Evolutionary conservation across 2,888 invertebrate species (phyloP).

Genomic region (Acleris cristana): DNA sequence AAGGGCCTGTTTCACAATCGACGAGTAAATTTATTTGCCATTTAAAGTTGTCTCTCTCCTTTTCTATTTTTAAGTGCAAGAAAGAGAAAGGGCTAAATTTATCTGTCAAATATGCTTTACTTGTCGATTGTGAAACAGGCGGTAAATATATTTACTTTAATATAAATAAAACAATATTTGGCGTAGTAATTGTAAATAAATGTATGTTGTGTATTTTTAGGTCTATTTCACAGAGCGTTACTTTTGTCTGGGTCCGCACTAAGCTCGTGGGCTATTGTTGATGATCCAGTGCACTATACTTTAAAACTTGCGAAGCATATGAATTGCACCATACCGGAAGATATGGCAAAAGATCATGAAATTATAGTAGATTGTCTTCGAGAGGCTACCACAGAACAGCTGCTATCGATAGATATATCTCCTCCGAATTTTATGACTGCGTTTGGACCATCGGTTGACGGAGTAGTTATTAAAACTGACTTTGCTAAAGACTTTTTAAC

Average conservation of each 20-base stretch:
- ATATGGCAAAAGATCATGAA: constrained; percentile 92
- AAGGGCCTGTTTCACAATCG: too few species aligned
- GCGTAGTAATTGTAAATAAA: too few species aligned
- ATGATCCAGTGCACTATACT: constrained; percentile 92
- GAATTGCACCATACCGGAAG: constrained; percentile 92
- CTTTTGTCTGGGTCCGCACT: constrained; percentile 94
- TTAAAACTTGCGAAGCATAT: constrained; percentile 91
- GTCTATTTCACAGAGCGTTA: constrained; percentile 94
- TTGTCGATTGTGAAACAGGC: rapidly evolving
- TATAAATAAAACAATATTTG: too few species aligned
- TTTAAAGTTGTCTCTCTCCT: too few species aligned
- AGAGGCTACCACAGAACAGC: constrained; percentile 88
- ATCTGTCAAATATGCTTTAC: too few species aligned
- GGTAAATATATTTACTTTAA: too few species aligned
- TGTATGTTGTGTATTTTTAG: constrained; percentile 71
- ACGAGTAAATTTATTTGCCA: too few species aligned
- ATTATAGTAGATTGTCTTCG: constrained; percentile 92
- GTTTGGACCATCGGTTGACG: constrained; percentile 97
- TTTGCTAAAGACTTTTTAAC: constrained; percentile 91
- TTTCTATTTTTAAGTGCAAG: too few species aligned
- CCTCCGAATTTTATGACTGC: constrained; percentile 93
- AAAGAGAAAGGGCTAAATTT: too few species aligned
- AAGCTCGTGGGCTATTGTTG: constrained; percentile 95
- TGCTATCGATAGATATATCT: constrained; percentile 89
- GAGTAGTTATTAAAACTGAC: constrained; percentile 95